phyloP scores from a whole-genome alignment of 2,888 invertebrate genomes.

The Papilio demoleus region DNA sequence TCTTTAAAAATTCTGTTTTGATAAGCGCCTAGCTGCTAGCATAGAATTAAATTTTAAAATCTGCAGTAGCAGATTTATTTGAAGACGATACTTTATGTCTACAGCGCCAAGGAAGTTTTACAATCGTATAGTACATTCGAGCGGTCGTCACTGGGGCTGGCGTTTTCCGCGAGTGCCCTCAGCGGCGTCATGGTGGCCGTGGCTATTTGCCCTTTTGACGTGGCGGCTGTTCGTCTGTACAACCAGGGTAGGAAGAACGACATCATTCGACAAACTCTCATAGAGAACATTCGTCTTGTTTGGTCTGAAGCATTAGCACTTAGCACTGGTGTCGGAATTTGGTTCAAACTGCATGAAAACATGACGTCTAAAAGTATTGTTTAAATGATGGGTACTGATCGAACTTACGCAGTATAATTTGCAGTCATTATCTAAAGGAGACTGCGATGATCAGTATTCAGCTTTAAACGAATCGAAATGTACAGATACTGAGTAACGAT shows the following conservation, averaged over 20 bases:
- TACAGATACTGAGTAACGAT: no score
- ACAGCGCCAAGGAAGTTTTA: slow-evolving; percentile 72
- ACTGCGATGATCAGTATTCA: no score
- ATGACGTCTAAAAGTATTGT: not conserved
- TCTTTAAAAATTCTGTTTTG: not conserved
- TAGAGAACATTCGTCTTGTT: not conserved
- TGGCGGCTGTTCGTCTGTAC: slow-evolving; percentile 92
- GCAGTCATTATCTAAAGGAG: no score
- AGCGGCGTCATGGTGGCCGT: slow-evolving; percentile 90
- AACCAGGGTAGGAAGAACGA: slow-evolving; percentile 88
- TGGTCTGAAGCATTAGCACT: not conserved
- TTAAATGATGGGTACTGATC: no score
- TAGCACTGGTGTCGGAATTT: slow-evolving; percentile 14
- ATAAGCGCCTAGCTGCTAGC: not conserved
- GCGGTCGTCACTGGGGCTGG: slow-evolving; percentile 66
- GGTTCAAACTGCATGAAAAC: not conserved
- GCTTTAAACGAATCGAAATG: no score
- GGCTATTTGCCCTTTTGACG: slow-evolving; percentile 94
- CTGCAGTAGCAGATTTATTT: not conserved
- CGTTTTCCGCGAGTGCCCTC: slow-evolving; percentile 86
- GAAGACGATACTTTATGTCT: slow-evolving; percentile 42
- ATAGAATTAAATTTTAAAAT: not conserved
- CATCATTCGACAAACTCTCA: not conserved
- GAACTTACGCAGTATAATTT: no score
- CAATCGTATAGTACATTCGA: slow-evolving; percentile 60